Evolutionary conservation across 2,888 invertebrate species (phyloP).

Genomic region (Marronus borbonicus): DNA sequence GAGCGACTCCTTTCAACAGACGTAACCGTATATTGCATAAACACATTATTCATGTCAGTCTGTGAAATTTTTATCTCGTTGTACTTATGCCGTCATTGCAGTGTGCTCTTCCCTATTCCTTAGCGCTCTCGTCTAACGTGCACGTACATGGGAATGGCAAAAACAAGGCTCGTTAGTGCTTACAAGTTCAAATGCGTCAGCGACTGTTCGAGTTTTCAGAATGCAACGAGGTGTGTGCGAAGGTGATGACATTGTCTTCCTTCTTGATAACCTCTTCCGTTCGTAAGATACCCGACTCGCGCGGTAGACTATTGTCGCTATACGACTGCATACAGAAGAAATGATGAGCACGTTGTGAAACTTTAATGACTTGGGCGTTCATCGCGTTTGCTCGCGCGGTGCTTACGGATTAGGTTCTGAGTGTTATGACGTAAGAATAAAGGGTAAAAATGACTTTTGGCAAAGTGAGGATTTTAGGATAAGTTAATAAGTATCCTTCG

Average conservation of each 20-base stretch:
- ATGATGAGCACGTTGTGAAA: conserved; percentile 19
- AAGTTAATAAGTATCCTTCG: too few relatives aligned
- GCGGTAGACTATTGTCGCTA: background rate
- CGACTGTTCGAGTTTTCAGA: conserved; percentile 1
- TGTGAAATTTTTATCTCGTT: too few relatives aligned
- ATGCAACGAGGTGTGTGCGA: conserved; percentile 28
- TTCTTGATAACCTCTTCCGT: conserved; percentile 18
- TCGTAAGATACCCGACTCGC: background rate
- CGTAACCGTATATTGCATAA: too few relatives aligned
- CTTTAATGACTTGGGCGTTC: conserved; percentile 17
- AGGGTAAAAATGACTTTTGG: too few relatives aligned
- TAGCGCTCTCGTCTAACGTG: background rate
- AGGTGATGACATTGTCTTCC: conserved; percentile 31
- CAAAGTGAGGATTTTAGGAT: too few relatives aligned
- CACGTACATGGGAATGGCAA: background rate
- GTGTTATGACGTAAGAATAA: too few relatives aligned
- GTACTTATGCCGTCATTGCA: too few relatives aligned
- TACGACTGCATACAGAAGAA: conserved; percentile 2
- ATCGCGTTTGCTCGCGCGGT: background rate
- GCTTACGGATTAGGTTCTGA: too few relatives aligned
- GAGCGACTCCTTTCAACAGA: too few relatives aligned
- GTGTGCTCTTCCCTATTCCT: too few relatives aligned
- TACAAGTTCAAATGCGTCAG: conserved; percentile 8
- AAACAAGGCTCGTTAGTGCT: conserved; percentile 24
- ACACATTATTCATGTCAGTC: too few relatives aligned